Percentiles rank a stretch among this genome's conserved stretches.
phyloP scores from a whole-genome alignment of 2,888 invertebrate genomes.

The Eugnorisma glareosa region DNA sequence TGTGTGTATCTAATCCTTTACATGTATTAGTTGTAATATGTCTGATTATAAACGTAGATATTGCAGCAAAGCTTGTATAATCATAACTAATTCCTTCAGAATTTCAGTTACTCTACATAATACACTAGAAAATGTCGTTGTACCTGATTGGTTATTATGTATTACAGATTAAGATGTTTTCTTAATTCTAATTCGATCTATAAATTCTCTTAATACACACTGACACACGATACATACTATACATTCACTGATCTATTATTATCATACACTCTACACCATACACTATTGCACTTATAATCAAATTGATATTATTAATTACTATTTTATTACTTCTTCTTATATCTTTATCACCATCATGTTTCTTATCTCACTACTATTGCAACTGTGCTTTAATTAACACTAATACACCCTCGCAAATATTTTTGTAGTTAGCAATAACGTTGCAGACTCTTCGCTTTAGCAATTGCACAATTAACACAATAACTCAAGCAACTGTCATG shows the following conservation, averaged over 20 bases:
- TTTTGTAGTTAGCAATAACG: slow-evolving; percentile 79
- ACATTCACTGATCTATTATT: slow-evolving; percentile 63
- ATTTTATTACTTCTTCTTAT: slow-evolving; percentile 60
- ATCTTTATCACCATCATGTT: slow-evolving; percentile 67
- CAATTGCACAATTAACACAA: slow-evolving; percentile 84
- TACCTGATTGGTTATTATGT: slow-evolving; percentile 69
- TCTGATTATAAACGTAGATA: slow-evolving; percentile 82
- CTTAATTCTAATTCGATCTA: slow-evolving; percentile 75
- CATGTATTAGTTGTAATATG: slow-evolving; percentile 75
- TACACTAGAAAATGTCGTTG: slow-evolving; percentile 75
- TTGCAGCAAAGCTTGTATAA: slow-evolving; percentile 87
- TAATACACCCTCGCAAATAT: slow-evolving; percentile 74
- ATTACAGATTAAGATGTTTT: slow-evolving; percentile 86
- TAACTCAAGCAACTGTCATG: slow-evolving; percentile 88
- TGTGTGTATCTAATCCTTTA: slow-evolving; percentile 84
- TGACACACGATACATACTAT: slow-evolving; percentile 54
- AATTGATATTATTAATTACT: slow-evolving; percentile 60
- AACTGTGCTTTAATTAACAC: slow-evolving; percentile 64
- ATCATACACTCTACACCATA: slow-evolving; percentile 54
- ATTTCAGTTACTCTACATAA: slow-evolving; percentile 83
- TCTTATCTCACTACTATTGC: slow-evolving; percentile 64
- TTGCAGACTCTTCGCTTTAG: slow-evolving; percentile 83
- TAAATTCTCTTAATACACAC: slow-evolving; percentile 53
- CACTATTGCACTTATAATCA: slow-evolving; percentile 58
- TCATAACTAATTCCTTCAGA: slow-evolving; percentile 86